These are phyloP conservation scores for Aythya baeri DNA, from an alignment of 2,113 vertebrate genomes.

Conservation along the genomic window DNA sequence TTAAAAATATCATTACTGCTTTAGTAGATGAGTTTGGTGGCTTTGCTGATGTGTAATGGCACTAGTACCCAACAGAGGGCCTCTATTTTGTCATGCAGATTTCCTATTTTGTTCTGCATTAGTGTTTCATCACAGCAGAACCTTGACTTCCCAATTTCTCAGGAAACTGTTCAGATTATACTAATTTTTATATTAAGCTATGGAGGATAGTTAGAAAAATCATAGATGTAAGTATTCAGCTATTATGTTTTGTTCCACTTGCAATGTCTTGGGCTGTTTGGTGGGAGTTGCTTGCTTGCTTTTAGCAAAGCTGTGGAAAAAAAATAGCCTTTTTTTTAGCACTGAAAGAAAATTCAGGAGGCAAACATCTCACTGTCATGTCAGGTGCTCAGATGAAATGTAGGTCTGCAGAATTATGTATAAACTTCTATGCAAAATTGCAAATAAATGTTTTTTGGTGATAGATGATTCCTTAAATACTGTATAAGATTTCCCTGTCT, in stretches of 20 bases:
- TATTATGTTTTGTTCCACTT: conserved; percentile 49
- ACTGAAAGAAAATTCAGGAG: conserved; percentile 27
- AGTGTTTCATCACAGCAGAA: not conserved
- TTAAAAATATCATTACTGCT: not conserved
- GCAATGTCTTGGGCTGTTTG: not conserved
- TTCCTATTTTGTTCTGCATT: not conserved
- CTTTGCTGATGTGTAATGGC: conserved; percentile 7
- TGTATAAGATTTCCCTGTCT: conserved; percentile 56
- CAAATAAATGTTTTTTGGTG: conserved; percentile 66
- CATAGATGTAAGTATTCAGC: conserved; percentile 16
- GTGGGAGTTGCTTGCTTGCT: not conserved
- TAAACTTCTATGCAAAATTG: conserved; percentile 67
- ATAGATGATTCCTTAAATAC: conserved; percentile 72
- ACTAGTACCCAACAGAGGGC: not conserved
- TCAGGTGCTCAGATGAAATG: conserved; percentile 47
- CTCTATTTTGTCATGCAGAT: not conserved
- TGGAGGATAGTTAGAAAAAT: not conserved
- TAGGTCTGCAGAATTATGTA: conserved; percentile 54
- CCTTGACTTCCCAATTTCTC: not conserved
- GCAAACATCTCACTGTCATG: conserved; percentile 57
- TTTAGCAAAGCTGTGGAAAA: conserved; percentile 22
- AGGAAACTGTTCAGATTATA: not conserved
- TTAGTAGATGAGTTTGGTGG: not conserved
- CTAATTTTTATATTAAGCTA: not conserved
- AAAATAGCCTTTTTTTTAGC: conserved; percentile 8